Evolutionary conservation across 1,140 invertebrate species (phyloP), one percentile per base, ranked within the genome.

Genomic region (Solenopsis invicta): DNA sequence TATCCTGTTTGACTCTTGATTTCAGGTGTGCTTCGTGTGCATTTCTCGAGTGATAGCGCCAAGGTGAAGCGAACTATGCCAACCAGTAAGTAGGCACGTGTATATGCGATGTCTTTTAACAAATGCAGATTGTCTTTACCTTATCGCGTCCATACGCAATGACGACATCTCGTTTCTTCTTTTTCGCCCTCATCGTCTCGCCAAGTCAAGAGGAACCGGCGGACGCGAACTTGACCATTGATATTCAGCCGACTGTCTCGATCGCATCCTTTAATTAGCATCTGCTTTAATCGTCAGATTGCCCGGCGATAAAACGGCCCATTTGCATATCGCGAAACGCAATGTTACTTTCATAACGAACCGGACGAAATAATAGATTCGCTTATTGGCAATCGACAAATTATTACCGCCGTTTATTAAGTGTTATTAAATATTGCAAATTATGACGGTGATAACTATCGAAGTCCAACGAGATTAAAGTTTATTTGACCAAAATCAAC

Each of bases 21-120:
- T 92, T 90, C 88, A 92, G 91, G 88, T 88, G 37, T 77, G 9
- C 74, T 87, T 87, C 50, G 59, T 80, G 87, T 87, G 84, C 67
- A 61, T 45, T 24, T 50, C 45, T 89, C 72, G 48, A 82, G 77
- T 82, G 64, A 66, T 75, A 85, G 59, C 21, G 74, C 64, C 87
- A 71, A 74, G 74, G 62, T 64, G 87, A 72, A 75, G 78, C 67
- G 18, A 75, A 76, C 88, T 84, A 90, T 90, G 89, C 62, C 59
- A 54, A 76, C 74, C 37, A 87, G 89, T 90, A 87, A 90, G 89
- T 90, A 85, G 21, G 87, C 59, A 5, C 54, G 61, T 24, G 61
- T 24, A 45, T 74, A 56, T 50, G 21, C 4, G 13, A 45, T 54
- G 24, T 76, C 37, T 77, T 76, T 77, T 74, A 34, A 62, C 59